Conservation (phyloP, 1,140 invertebrate genomes). For the Drosophila pseudoananassae region DNA sequence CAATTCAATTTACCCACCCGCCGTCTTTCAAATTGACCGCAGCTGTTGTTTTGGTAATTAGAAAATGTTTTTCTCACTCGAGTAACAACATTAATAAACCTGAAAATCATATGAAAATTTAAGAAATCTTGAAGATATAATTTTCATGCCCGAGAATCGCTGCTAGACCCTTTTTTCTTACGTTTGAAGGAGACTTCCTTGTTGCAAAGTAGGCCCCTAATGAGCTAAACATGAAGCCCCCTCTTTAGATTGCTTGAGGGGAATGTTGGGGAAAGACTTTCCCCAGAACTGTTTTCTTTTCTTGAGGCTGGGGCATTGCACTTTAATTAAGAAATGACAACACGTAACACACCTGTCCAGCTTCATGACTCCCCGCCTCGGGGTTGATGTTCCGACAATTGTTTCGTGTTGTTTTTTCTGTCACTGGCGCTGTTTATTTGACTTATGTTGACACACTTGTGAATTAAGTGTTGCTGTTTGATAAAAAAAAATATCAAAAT, state of each 20-base stretch:
- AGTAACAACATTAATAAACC: not conserved
- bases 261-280: slow-evolving; percentile 1
- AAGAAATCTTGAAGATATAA: too few species aligned
- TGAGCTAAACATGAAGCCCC: slow-evolving; percentile 60
- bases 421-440: slow-evolving; percentile 28
- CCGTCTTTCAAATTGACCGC: not conserved
- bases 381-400: slow-evolving; percentile 72
- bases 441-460: slow-evolving; percentile 58
- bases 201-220: slow-evolving; percentile 45
- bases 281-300: not conserved
- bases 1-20: slow-evolving; percentile 57
- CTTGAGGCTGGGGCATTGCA: slow-evolving; percentile 30
- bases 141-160: not conserved
- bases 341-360: slow-evolving; percentile 22
- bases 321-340: slow-evolving; percentile 58
- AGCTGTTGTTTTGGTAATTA: slow-evolving; percentile 56
- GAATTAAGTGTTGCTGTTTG: slow-evolving; percentile 51
- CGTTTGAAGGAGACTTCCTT: slow-evolving; percentile 33
- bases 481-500: slow-evolving; percentile 40
- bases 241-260: slow-evolving; percentile 25
- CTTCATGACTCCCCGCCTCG: slow-evolving; percentile 24
- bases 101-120: not conserved
- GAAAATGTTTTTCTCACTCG: slow-evolving; percentile 24
- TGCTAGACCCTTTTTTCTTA: not conserved
- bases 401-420: slow-evolving; percentile 35